Conservation (phyloP, 1,140 invertebrate genomes). For the Ladona fulva region DNA sequence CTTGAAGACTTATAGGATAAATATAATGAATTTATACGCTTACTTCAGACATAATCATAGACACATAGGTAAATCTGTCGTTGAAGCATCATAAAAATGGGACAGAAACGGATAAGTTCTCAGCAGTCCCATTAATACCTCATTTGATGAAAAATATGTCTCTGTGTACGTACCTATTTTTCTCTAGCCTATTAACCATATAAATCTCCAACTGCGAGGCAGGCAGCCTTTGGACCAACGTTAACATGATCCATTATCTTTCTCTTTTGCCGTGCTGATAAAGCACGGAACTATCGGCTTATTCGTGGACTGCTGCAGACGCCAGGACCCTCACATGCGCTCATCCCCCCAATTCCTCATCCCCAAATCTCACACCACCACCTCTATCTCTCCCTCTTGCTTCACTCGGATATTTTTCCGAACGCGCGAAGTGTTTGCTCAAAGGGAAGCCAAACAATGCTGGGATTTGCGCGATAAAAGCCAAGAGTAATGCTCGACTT, state of each 20-base stretch:
- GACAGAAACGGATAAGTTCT: too few relatives aligned
- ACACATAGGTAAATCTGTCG: too few relatives aligned
- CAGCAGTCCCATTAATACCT: too few relatives aligned
- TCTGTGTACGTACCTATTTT: not conserved
- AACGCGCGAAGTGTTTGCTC: slow-evolving; percentile 6
- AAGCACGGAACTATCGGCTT: slow-evolving; percentile 1
- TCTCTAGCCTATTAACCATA: not conserved
- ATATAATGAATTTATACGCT: too few relatives aligned
- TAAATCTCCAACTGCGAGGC: not conserved
- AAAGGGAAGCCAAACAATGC: slow-evolving; percentile 8
- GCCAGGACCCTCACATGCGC: not conserved
- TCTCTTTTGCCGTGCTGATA: not conserved
- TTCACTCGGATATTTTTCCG: not conserved
- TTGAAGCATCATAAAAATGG: too few relatives aligned
- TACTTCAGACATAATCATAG: too few relatives aligned
- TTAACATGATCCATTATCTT: slow-evolving; percentile 3
- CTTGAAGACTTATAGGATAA: too few relatives aligned
- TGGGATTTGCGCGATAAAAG: slow-evolving; percentile 8
- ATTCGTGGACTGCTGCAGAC: not conserved
- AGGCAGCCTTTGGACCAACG: not conserved
- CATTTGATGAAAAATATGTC: too few relatives aligned
- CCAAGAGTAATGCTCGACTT: slow-evolving; percentile 4
- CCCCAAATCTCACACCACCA: not conserved
- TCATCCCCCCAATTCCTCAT: not conserved
- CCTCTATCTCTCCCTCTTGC: not conserved